A percentile compares a stretch with the other conserved stretches of the same genome.
Conservation (phyloP, 53 echinoderm and acorn worm genomes). For the Glandiceps talaboti region DNA sequence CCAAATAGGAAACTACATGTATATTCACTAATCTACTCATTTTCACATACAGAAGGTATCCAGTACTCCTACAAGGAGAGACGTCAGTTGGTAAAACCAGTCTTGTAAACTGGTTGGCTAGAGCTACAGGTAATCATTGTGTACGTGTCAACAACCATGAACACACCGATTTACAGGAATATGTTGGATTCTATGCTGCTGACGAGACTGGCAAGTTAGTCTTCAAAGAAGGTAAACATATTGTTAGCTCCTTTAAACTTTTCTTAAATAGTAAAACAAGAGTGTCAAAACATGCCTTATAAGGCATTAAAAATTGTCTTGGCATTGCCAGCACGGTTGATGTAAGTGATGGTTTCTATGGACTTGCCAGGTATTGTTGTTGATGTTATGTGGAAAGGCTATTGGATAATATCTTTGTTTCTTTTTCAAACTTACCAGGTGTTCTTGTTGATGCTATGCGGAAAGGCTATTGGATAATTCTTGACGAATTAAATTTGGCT, state of each 20-base stretch:
- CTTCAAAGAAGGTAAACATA: conserved; percentile 99
- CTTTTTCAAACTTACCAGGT: conserved; percentile 27
- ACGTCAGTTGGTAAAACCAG: conserved; percentile 98
- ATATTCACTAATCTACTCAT: no score
- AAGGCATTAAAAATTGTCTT: no score
- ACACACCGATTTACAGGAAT: conserved; percentile 97
- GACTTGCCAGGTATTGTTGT: no score
- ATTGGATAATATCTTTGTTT: no score
- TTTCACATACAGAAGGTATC: conserved; percentile 41
- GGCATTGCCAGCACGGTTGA: no score
- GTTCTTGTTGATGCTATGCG: conserved; percentile 96
- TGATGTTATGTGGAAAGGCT: no score
- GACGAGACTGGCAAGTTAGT: conserved; percentile 91
- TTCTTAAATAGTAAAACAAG: no score
- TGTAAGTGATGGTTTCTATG: no score
- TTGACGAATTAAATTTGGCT: conserved; percentile 92
- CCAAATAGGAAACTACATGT: no score
- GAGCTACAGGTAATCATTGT: conserved; percentile 88
- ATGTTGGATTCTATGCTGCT: conserved; percentile 98
- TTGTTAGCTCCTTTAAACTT: no score
- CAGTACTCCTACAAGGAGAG: conserved; percentile 88
- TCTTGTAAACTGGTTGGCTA: conserved; percentile 75
- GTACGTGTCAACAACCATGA: conserved; percentile 99
- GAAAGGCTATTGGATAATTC: conserved; percentile 93
- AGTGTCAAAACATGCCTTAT: no score